A percentile compares a stretch with the other conserved stretches of the same genome.
Conservation (phyloP, 2,888 invertebrate genomes). For the Graphium colonna region DNA sequence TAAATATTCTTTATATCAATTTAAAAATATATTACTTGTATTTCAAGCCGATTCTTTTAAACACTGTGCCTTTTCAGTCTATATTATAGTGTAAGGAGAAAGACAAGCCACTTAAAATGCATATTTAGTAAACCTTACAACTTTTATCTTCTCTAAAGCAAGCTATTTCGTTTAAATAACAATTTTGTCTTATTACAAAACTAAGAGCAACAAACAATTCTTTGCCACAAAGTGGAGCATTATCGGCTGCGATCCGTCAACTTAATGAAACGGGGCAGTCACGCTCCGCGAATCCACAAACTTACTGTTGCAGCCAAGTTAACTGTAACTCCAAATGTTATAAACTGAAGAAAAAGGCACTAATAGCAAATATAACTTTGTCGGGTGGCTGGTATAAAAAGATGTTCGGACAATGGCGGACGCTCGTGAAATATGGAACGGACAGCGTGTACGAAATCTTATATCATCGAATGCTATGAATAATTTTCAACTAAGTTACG, state of each 20-base stretch:
- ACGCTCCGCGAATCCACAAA: slow-evolving; percentile 24
- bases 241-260: slow-evolving; percentile 16
- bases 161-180: no score
- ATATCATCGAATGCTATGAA: background rate
- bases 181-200: background rate
- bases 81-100: no score
- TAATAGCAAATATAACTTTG: slow-evolving; percentile 10
- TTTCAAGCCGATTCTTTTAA: no score
- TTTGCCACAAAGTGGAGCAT: background rate
- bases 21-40: no score
- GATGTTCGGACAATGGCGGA: slow-evolving; percentile 23
- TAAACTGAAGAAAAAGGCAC: background rate
- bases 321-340: slow-evolving; percentile 4
- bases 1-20: no score
- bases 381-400: slow-evolving; percentile 23
- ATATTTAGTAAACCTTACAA: no score
- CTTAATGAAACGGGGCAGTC: slow-evolving; percentile 24
- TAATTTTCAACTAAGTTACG: background rate
- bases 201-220: background rate
- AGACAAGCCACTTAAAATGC: no score
- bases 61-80: no score
- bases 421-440: slow-evolving; percentile 28
- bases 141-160: no score
- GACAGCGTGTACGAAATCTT: slow-evolving; percentile 18
- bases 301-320: slow-evolving; percentile 9